phyloP scores from a whole-genome alignment of 2,113 vertebrate species.

The Cyphomyrus discorhynchus region DNA sequence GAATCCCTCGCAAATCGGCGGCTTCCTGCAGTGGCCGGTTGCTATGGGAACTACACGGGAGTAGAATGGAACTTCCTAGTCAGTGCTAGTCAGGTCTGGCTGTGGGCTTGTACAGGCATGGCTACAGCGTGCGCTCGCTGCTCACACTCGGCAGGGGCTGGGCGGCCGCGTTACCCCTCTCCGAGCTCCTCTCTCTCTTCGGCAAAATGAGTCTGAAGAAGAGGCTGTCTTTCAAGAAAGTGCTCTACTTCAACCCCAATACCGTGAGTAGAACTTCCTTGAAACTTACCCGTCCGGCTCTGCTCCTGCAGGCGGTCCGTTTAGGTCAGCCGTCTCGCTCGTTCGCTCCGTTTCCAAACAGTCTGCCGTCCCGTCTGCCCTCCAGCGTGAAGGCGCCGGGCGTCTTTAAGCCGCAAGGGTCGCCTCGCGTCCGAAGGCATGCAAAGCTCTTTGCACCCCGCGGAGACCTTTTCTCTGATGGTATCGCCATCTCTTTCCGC shows the following conservation, averaged over 20 bases:
- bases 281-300: background rate
- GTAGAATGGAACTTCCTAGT: conserved; percentile 55
- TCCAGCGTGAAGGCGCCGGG: too few species aligned
- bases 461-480: background rate
- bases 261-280: conserved; percentile 50
- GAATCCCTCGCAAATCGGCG: conserved; percentile 54
- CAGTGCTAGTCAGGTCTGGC: conserved; percentile 59
- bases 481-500: background rate
- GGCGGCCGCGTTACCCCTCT: conserved; percentile 44
- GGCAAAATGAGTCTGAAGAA: conserved; percentile 67
- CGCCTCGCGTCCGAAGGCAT: background rate
- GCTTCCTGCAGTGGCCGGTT: conserved; percentile 63
- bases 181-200: background rate
- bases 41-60: conserved; percentile 63
- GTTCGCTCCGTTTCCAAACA: background rate
- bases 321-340: background rate
- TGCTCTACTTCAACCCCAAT: conserved; percentile 61
- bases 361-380: too few species aligned
- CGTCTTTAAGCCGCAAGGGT: background rate
- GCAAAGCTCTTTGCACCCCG: background rate
- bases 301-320: background rate
- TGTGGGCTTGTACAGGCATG: conserved; percentile 53
- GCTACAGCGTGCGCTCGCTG: conserved; percentile 18
- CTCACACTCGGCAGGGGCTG: conserved; percentile 10
- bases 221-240: conserved; percentile 68